Percentiles rank a stretch among this genome's conserved stretches.
Conservation (phyloP, 2,113 vertebrate genomes). For the Hyla sarda region DNA sequence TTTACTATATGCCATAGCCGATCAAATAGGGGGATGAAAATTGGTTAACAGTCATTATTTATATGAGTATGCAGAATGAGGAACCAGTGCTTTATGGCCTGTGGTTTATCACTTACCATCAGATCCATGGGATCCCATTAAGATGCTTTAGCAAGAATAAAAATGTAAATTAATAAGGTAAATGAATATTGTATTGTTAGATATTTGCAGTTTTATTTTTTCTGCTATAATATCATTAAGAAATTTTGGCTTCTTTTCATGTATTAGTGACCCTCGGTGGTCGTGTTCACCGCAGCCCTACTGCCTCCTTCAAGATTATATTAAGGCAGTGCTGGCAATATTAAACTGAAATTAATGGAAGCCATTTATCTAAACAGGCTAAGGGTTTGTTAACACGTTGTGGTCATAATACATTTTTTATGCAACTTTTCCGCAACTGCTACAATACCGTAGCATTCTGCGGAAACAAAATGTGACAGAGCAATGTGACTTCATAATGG, state of each 20-base stretch:
- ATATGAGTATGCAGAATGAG: slow-evolving; percentile 75
- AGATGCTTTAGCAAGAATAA: slow-evolving; percentile 72
- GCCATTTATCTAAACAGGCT: background rate
- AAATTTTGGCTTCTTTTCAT: background rate
- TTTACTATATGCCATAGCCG: slow-evolving; percentile 66
- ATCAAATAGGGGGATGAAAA: slow-evolving; percentile 69
- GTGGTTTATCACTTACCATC: slow-evolving; percentile 76
- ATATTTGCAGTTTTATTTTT: slow-evolving; percentile 72
- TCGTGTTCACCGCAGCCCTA: background rate
- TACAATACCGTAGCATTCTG: too few species aligned
- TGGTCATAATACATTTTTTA: too few species aligned
- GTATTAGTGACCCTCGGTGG: background rate
- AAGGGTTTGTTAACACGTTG: too few species aligned
- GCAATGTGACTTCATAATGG: too few species aligned
- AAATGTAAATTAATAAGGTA: slow-evolving; percentile 71
- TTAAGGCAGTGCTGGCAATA: background rate
- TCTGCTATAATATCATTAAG: slow-evolving; percentile 60
- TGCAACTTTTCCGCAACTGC: too few species aligned
- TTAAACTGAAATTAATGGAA: background rate
- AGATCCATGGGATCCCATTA: slow-evolving; percentile 76
- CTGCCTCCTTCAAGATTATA: background rate
- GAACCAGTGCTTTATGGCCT: slow-evolving; percentile 76
- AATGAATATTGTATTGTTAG: slow-evolving; percentile 71
- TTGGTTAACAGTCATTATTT: slow-evolving; percentile 75
- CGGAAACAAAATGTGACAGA: too few species aligned